Evolutionary conservation across 2,113 vertebrate species (phyloP).

Genomic region (Artemisiospiza belli): DNA sequence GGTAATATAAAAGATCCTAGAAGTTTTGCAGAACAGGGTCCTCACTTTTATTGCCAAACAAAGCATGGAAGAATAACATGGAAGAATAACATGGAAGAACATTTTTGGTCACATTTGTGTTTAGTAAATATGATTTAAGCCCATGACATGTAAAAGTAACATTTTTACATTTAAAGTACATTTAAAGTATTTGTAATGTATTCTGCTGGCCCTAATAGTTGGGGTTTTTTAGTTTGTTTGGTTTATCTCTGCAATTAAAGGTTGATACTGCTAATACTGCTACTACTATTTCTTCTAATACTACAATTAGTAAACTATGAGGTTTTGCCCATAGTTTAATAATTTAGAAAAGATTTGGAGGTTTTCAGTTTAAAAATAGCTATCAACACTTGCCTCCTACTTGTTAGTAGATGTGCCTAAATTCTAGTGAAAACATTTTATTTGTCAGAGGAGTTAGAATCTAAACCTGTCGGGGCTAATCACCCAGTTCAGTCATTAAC

Average conservation of each 20-base stretch:
- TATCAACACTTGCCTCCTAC: background rate
- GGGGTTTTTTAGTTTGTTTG: rapidly evolving
- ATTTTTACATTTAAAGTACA: background rate
- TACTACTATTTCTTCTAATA: background rate
- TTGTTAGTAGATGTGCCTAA: background rate
- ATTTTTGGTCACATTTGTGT: background rate
- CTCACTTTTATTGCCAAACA: background rate
- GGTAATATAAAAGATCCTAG: background rate
- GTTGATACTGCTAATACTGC: background rate
- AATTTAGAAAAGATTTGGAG: background rate
- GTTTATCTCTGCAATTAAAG: background rate
- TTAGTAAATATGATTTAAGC: background rate
- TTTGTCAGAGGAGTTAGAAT: background rate
- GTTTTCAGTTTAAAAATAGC: background rate
- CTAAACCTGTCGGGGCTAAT: background rate
- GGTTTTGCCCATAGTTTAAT: background rate
- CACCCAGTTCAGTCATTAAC: background rate
- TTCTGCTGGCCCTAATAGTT: background rate
- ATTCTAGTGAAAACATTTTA: background rate
- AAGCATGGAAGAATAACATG: background rate
- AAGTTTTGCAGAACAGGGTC: background rate
- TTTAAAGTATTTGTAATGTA: background rate
- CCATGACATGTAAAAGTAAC: background rate
- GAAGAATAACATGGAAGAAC: background rate
- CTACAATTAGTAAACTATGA: background rate